phyloP scores from a whole-genome alignment of 1,140 invertebrate genomes.

The Nasonia vitripennis region DNA sequence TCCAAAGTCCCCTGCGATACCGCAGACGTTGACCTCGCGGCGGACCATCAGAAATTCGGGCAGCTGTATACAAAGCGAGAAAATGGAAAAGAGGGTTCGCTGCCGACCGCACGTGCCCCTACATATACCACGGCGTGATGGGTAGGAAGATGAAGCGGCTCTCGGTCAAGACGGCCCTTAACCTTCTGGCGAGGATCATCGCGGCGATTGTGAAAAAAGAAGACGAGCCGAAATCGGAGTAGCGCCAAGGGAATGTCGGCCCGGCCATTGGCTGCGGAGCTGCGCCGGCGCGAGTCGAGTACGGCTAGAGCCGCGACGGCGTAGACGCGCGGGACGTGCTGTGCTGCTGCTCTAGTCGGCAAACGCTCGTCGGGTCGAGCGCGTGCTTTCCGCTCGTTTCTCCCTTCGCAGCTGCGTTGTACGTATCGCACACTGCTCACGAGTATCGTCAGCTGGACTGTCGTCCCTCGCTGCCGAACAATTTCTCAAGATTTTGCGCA shows the following conservation, averaged over 20 bases:
- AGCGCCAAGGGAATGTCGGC: slow-evolving; percentile 13
- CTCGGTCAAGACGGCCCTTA: slow-evolving; percentile 42
- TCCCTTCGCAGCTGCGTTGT: too few species aligned
- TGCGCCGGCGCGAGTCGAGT: slow-evolving; percentile 1
- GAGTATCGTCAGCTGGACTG: not conserved
- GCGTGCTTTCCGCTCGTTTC: not conserved
- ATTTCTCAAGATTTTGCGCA: too few species aligned
- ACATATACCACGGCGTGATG: too few species aligned
- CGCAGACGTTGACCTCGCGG: too few species aligned
- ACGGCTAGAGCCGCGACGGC: not conserved
- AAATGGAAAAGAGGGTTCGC: too few species aligned
- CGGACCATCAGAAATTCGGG: too few species aligned
- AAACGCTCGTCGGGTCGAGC: slow-evolving; percentile 47
- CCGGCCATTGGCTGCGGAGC: not conserved
- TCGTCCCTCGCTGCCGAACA: not conserved
- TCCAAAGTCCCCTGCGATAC: too few species aligned
- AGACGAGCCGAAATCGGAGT: not conserved
- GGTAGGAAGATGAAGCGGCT: not conserved
- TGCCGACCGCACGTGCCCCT: too few species aligned
- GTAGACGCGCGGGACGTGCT: not conserved
- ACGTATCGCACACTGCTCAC: not conserved
- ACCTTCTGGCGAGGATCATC: slow-evolving; percentile 5
- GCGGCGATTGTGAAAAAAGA: not conserved
- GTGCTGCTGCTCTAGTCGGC: slow-evolving; percentile 25
- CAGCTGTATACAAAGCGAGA: too few species aligned